Percentiles rank a stretch among this genome's conserved stretches.
Evolutionary conservation across 2,797 vertebrate genomes (phyloP).

Genomic region (Diceros bicornis): DNA sequence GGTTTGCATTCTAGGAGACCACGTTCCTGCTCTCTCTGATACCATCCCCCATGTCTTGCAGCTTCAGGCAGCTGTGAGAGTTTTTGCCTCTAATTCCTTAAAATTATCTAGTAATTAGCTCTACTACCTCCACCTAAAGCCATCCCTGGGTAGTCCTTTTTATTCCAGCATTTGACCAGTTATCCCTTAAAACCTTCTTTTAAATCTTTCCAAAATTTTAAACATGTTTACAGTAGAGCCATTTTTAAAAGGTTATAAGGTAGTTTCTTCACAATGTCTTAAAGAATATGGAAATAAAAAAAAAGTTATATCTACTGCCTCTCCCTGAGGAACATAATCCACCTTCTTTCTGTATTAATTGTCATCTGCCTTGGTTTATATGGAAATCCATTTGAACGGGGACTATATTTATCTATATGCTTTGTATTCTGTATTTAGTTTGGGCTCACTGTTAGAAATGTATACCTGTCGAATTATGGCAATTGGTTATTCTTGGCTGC

Average conservation of each 20-base stretch:
- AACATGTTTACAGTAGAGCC: not conserved
- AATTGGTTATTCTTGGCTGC: constrained; percentile 28
- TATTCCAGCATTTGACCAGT: not conserved
- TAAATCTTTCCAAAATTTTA: not conserved
- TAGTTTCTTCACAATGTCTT: not conserved
- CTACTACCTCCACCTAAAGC: not conserved
- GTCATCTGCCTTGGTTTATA: not conserved
- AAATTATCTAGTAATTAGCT: not conserved
- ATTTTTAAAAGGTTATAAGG: not conserved
- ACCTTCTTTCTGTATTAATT: not conserved
- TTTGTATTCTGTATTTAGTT: not conserved
- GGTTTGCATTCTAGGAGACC: not conserved
- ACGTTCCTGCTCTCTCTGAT: not conserved
- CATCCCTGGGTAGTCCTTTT: not conserved
- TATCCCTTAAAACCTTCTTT: not conserved
- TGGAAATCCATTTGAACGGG: not conserved
- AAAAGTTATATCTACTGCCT: not conserved
- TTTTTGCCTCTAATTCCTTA: constrained; percentile 48
- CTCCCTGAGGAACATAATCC: not conserved
- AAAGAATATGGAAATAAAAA: not conserved
- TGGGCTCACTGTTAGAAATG: not conserved
- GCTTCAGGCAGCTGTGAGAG: not conserved
- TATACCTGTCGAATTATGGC: not conserved
- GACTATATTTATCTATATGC: not conserved
- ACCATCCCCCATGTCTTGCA: not conserved